Percentiles rank a stretch among this genome's conserved stretches.
phyloP scores from a whole-genome alignment of 2,888 invertebrate species.

The Catocala sponsa region DNA sequence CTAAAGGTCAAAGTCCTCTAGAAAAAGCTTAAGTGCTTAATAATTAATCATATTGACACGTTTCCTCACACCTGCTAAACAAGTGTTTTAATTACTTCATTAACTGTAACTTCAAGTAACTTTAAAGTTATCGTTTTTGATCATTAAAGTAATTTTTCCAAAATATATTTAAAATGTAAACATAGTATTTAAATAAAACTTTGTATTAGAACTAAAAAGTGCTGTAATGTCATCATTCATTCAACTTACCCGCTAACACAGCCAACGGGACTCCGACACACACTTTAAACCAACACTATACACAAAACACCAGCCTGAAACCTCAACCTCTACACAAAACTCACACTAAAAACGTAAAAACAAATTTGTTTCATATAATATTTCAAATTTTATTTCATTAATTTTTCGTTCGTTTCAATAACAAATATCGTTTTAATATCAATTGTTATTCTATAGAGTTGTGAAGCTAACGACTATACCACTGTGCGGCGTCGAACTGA shows the following conservation, averaged over 20 bases:
- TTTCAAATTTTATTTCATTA: slow-evolving; percentile 67
- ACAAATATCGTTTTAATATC: slow-evolving; percentile 40
- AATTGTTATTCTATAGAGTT: slow-evolving; percentile 49
- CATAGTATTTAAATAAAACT: too few species aligned
- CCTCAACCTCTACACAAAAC: slow-evolving; percentile 46
- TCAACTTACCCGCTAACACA: slow-evolving; percentile 70
- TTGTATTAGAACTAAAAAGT: too few species aligned
- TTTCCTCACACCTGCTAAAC: background rate
- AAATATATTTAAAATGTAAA: too few species aligned
- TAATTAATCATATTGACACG: too few species aligned
- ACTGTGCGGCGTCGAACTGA: slow-evolving; percentile 74
- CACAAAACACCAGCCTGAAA: slow-evolving; percentile 48
- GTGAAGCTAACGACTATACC: slow-evolving; percentile 53
- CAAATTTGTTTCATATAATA: slow-evolving; percentile 40
- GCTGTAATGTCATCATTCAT: slow-evolving; percentile 69
- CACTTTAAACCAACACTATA: slow-evolving; percentile 58
- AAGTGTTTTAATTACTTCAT: background rate
- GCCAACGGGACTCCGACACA: slow-evolving; percentile 77
- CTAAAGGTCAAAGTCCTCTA: too few species aligned
- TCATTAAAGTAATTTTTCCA: too few species aligned
- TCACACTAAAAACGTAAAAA: slow-evolving; percentile 52
- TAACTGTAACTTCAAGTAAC: background rate
- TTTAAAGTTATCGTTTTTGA: background rate
- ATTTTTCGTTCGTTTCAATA: slow-evolving; percentile 72
- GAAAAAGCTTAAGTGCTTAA: too few species aligned